Evolutionary conservation across 64 coral and sea anemone genomes (phyloP), one percentile per base, ranked within the genome.

Genomic region (Porites lutea): DNA sequence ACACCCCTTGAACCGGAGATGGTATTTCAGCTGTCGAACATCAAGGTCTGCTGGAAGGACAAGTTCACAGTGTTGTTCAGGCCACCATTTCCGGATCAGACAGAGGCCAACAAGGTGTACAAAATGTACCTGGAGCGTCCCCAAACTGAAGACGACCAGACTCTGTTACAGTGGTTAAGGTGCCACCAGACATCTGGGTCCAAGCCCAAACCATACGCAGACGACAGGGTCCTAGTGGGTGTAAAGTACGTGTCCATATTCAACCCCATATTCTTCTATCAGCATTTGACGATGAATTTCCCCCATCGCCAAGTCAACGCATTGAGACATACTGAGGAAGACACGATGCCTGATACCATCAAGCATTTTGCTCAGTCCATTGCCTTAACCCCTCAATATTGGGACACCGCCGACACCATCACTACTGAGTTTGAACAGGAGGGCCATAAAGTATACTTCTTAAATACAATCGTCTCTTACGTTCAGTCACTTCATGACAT

Each of bases 81-180:
- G 12, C 18, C 59, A 4, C 85, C 77, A 3, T n/a, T n/a, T 16
- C 4, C 2, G 2, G 12, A 21, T 7, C 60, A 18, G 13, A 75
- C 57, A 0, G 8, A 58, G 0, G n/a, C 0, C 1, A 69, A 82
- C 48, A 48, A 0, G 19, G 8, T 79, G 0, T 13, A 71, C 13
- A 3, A 13, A 11, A 93, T 80, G 19, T 93, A 93, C 45, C 9
- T 51, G 22, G 13, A 53, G 9, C 21, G 92, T 49, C 9, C 52
- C 0, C 18, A 4, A 2, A 2, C 11, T 12, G 18, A 63, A 0
- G 51, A 85, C 7, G 3, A 74, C 11, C 22, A 65, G 2, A 65
- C n/a, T n/a, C n/a, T 95, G 9, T 52, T 90, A 0, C n/a, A 90
- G 18, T 95, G 88, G 93, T 37, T 95, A 2, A 47, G 87, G 13